Conservation (phyloP, 2,888 invertebrate genomes). For the Sesia bembeciformis region DNA sequence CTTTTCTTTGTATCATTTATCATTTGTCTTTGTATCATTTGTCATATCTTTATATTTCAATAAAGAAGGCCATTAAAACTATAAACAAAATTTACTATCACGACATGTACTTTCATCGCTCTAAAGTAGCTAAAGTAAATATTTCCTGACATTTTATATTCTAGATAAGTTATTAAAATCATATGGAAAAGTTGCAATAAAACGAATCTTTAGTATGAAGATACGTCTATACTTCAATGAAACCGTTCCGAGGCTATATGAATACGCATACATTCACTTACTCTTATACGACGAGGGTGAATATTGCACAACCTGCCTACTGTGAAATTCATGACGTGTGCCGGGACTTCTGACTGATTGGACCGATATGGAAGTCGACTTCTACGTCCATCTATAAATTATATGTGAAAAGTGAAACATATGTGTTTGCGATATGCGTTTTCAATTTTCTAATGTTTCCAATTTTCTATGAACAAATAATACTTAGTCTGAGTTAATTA, state of each 20-base stretch:
- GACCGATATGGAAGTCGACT: constrained; percentile 35
- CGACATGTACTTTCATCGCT: too few relatives aligned
- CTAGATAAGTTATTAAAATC: not conserved
- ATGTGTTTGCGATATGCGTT: too few relatives aligned
- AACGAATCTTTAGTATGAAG: not conserved
- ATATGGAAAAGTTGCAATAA: not conserved
- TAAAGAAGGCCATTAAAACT: too few relatives aligned
- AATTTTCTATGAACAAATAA: too few relatives aligned
- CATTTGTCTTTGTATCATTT: too few relatives aligned
- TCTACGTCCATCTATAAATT: constrained; percentile 6
- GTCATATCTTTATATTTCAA: too few relatives aligned
- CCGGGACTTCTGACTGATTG: constrained; percentile 55
- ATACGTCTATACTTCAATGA: not conserved
- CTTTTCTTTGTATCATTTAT: too few relatives aligned
- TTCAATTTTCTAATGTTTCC: too few relatives aligned
- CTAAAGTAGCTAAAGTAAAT: too few relatives aligned
- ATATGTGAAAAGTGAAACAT: not conserved
- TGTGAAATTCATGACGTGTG: constrained; percentile 59
- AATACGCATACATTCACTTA: constrained; percentile 1
- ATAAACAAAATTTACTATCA: too few relatives aligned
- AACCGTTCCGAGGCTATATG: not conserved
- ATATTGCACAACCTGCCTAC: constrained; percentile 41
- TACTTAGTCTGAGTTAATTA: too few relatives aligned
- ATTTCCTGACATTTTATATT: too few relatives aligned
- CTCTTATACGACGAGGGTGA: constrained; percentile 20